Evolutionary conservation across 2,888 invertebrate genomes (phyloP).

Genomic region (Trissolcus brochymenae): DNA sequence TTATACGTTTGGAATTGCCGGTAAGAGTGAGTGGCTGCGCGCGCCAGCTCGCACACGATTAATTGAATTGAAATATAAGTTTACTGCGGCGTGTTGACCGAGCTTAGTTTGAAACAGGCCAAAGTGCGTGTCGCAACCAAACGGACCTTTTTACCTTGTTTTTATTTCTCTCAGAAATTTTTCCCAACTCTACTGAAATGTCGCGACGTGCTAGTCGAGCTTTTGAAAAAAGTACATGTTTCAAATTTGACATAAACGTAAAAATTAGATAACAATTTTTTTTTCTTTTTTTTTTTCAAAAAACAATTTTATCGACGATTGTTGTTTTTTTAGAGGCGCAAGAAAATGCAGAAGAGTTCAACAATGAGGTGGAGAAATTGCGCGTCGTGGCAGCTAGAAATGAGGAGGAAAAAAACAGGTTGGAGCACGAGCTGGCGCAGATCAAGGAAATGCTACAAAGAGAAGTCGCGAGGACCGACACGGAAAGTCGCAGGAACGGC

Average conservation of each 20-base stretch:
- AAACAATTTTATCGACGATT: conserved; percentile 19
- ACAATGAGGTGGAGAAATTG: conserved; percentile 79
- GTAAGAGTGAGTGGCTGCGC: too few relatives aligned
- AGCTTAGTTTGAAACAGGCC: conserved; percentile 65
- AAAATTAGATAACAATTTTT: not conserved
- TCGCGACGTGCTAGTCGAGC: conserved; percentile 38
- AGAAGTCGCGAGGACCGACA: conserved; percentile 85
- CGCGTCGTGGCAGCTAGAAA: conserved; percentile 80
- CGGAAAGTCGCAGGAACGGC: conserved; percentile 84
- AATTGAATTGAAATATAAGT: conserved; percentile 32
- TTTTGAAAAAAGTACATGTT: conserved; percentile 29
- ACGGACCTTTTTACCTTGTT: conserved; percentile 53
- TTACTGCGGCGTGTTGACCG: conserved; percentile 21
- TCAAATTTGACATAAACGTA: not conserved
- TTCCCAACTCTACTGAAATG: conserved; percentile 20
- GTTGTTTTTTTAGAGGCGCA: conserved; percentile 77
- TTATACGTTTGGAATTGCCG: too few relatives aligned
- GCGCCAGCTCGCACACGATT: not conserved
- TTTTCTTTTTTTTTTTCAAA: not conserved
- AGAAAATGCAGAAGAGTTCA: conserved; percentile 79
- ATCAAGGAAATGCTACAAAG: conserved; percentile 86
- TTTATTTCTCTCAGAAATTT: conserved; percentile 7
- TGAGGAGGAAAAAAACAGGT: conserved; percentile 84
- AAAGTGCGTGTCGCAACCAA: conserved; percentile 60
- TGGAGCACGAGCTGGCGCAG: conserved; percentile 83